Evolutionary conservation across 1,140 invertebrate genomes (phyloP).

Genomic region (Drosophila micromelanica): DNA sequence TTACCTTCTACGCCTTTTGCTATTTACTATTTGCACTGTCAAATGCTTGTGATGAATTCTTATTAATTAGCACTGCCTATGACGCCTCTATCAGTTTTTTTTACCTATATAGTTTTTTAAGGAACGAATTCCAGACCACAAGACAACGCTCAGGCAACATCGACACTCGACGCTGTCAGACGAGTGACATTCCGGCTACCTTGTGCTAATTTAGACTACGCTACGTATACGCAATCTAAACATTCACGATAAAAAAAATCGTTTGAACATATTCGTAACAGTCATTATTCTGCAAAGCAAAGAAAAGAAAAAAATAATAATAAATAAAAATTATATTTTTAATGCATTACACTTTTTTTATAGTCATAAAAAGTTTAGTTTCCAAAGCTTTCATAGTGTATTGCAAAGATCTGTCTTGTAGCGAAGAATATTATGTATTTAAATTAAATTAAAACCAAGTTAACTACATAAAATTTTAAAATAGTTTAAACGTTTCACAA

Average conservation of each 20-base stretch:
- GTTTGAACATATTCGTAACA: background rate
- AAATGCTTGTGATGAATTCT: conserved; percentile 63
- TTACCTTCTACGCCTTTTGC: conserved; percentile 5
- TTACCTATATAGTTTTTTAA: background rate
- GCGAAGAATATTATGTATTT: no score
- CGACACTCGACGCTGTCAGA: background rate
- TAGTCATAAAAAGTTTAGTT: no score
- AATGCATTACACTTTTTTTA: no score
- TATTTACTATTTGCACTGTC: conserved; percentile 38
- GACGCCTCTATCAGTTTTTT: conserved; percentile 15
- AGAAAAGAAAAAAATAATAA: no score
- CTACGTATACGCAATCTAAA: conserved; percentile 51
- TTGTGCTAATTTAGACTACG: conserved; percentile 14
- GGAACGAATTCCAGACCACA: conserved; percentile 9
- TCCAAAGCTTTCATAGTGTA: no score
- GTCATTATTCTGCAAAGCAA: no score
- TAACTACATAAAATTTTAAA: no score
- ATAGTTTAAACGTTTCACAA: no score
- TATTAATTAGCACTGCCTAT: conserved; percentile 54
- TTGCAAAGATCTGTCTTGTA: no score
- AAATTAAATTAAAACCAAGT: no score
- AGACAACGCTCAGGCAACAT: background rate
- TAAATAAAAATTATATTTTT: no score
- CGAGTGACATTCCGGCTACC: background rate
- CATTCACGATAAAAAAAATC: conserved; percentile 7